Evolutionary conservation across 2,888 invertebrate genomes (phyloP), one percentile per base, ranked within the genome.

Genomic region (Dolichomitus sp.): DNA sequence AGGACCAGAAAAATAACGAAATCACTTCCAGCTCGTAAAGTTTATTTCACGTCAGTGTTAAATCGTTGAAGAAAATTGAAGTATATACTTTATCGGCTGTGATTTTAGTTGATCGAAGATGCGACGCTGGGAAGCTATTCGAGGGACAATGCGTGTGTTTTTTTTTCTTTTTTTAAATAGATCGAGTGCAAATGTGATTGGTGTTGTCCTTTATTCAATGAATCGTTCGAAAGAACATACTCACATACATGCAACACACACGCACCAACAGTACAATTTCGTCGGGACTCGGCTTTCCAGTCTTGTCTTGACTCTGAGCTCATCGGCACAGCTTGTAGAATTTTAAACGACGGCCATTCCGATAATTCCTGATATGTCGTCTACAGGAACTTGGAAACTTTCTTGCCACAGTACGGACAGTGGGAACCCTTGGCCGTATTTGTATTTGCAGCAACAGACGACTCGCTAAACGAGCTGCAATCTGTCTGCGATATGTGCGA

Each of bases 361-460:
- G 81, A 73, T 80, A 68, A 52, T 73, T 77, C 40, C 77, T 54
- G 54, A 89, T 84, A 81, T 88, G 86, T 23, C 52, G 86, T 79
- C 59, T 84, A 81, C 66, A 87, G 85, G 14, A 84, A 85, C 81
- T 90, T 89, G 54, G 86, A 83, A 70, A 88, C 82, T 14, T 81
- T 85, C 74, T 84, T 85, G 70, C 84, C 81, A 80, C 91, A 90
- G 77, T 87, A 86, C 5, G 87, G 86, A 85, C 92, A 91, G 69
- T 86, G 81, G 75, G 88, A 90, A 90, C 33, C 88, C 85, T 77
- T 86, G 84, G 48, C 89, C 90, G 83, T 90, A 91, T 70, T 88
- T 86, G 81, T 90, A 80, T 69, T 89, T 85, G 73, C 83, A 89
- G 85, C 90, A 90, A 59, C 23, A 86, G 85, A 85, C 88, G 52